Evolutionary conservation across 2,888 invertebrate species (phyloP).

Genomic region (Pheosia gnoma): DNA sequence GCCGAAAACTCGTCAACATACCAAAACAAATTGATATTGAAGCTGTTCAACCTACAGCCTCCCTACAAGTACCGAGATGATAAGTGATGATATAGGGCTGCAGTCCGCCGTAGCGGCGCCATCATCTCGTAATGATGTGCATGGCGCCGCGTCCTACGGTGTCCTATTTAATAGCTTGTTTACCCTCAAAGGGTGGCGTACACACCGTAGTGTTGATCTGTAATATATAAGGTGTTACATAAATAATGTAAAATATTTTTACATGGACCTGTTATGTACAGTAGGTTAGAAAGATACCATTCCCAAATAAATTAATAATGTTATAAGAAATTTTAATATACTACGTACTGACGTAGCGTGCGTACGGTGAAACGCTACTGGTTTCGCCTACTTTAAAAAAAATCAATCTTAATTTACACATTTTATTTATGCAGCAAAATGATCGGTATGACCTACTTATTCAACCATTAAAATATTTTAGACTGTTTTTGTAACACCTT

Average conservation of each 20-base stretch:
- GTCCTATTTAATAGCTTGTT: slow-evolving; percentile 71
- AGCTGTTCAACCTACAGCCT: not conserved
- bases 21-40: not conserved
- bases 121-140: slow-evolving; percentile 48
- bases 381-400: too few species aligned
- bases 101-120: slow-evolving; percentile 49
- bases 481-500: too few species aligned
- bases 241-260: not conserved
- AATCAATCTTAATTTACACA: too few species aligned
- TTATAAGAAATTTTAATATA: too few species aligned
- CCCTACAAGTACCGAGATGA: slow-evolving; percentile 6
- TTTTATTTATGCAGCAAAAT: too few species aligned
- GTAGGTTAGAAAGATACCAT: too few species aligned
- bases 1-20: too few species aligned
- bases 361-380: too few species aligned
- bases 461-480: too few species aligned
- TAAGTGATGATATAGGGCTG: slow-evolving; percentile 25
- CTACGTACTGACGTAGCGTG: too few species aligned
- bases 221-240: slow-evolving; percentile 8
- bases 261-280: not conserved
- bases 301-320: too few species aligned
- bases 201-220: slow-evolving; percentile 39
- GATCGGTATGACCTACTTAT: too few species aligned
- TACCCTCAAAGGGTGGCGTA: slow-evolving; percentile 43
- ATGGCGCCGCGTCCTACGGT: slow-evolving; percentile 54